These are phyloP conservation scores for Procambarus virginalis DNA, from an alignment of 1,140 invertebrate genomes.

Conservation along the genomic window DNA sequence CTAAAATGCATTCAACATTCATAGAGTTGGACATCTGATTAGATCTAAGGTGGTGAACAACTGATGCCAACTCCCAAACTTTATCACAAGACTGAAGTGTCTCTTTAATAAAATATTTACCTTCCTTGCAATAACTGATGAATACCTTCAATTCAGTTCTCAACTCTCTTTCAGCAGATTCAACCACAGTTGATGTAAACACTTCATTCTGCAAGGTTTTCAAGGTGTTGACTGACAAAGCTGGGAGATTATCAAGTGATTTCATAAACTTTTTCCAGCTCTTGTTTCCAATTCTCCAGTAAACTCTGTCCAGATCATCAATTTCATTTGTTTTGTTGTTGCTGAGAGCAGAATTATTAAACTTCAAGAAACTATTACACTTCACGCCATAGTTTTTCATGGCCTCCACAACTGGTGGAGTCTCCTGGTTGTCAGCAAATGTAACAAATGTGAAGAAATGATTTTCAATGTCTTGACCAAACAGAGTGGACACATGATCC, in stretches of 20 bases:
- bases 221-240: not conserved
- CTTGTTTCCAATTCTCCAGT: conserved; percentile 38
- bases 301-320: conserved; percentile 43
- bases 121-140: not conserved
- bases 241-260: conserved; percentile 2
- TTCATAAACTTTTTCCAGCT: conserved; percentile 48
- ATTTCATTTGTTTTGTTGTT: conserved; percentile 13
- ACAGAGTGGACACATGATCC: conserved; percentile 36
- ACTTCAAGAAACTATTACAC: conserved; percentile 29
- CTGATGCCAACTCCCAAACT: conserved; percentile 33
- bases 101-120: not conserved
- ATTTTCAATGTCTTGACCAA: conserved; percentile 24
- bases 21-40: not conserved
- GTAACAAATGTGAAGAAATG: conserved; percentile 39
- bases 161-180: conserved; percentile 23
- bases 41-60: not conserved
- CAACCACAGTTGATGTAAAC: conserved; percentile 14
- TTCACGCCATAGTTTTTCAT: conserved; percentile 31
- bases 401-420: conserved; percentile 47
- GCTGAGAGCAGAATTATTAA: conserved; percentile 45
- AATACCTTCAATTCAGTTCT: conserved; percentile 1
- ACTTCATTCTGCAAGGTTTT: conserved; percentile 42
- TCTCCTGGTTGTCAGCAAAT: conserved; percentile 47
- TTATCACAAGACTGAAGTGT: not conserved
- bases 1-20: not conserved